Conservation (phyloP, 2,888 invertebrate species). For the Lacanobia wlatinum region DNA sequence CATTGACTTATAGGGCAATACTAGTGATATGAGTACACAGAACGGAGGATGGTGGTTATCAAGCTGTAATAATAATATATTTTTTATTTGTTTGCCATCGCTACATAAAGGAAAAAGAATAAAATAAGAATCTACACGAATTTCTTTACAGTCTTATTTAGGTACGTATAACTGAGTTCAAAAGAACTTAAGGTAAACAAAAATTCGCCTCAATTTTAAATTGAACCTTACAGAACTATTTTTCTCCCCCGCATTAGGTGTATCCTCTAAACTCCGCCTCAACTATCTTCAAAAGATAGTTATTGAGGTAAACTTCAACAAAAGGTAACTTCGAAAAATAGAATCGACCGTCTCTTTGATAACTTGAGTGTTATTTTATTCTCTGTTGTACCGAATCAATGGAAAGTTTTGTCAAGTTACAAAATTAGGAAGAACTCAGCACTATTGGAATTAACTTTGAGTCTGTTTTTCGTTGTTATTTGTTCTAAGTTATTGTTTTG, state of each 20-base stretch:
- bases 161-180: background rate
- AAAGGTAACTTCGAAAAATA: constrained; percentile 42
- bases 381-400: constrained; percentile 14
- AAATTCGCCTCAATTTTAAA: constrained; percentile 8
- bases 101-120: too few relatives aligned
- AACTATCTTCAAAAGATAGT: constrained; percentile 40
- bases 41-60: too few relatives aligned
- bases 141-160: too few relatives aligned
- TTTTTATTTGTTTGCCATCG: too few relatives aligned
- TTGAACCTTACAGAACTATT: constrained; percentile 18
- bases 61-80: too few relatives aligned
- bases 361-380: constrained; percentile 23
- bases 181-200: background rate
- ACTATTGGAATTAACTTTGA: constrained; percentile 32
- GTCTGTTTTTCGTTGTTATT: background rate
- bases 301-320: constrained; percentile 30
- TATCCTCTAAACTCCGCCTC: constrained; percentile 20
- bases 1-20: too few relatives aligned
- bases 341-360: constrained; percentile 22
- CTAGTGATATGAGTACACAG: too few relatives aligned
- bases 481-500: background rate
- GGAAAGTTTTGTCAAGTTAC: constrained; percentile 27
- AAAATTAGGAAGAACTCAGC: constrained; percentile 10
- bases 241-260: constrained; percentile 24
- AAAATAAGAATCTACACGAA: too few relatives aligned